Evolutionary conservation across 1,140 invertebrate species (phyloP).

Genomic region (Nephotettix cincticeps): DNA sequence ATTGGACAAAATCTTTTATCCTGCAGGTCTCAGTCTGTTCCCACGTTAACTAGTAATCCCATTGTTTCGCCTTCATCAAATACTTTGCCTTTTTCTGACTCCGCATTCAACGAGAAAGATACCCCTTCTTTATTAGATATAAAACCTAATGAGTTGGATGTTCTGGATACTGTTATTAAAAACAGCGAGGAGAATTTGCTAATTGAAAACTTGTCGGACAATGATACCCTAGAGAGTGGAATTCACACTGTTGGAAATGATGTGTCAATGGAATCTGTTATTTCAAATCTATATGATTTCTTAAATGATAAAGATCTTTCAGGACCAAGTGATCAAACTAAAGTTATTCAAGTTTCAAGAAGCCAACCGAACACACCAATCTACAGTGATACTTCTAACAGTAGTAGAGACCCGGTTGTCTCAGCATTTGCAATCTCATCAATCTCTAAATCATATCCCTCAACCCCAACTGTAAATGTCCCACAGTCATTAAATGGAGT

Average conservation of each 20-base stretch:
- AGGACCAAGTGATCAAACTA: background rate
- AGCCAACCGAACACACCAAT: conserved; percentile 16
- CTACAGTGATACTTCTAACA: conserved; percentile 9
- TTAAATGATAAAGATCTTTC: background rate
- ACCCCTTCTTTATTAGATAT: background rate
- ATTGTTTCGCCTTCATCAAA: background rate
- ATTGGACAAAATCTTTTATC: background rate
- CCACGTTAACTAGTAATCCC: background rate
- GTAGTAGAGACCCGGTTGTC: conserved; percentile 13
- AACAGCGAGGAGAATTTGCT: background rate
- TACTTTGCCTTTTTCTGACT: background rate
- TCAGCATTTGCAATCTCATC: conserved; percentile 3
- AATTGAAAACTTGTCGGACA: background rate
- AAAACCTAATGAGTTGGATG: background rate
- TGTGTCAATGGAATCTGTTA: background rate
- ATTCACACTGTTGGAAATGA: background rate
- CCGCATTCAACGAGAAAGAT: background rate
- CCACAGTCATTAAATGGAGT: background rate
- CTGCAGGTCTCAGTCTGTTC: conserved; percentile 14
- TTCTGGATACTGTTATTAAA: background rate
- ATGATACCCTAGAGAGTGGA: background rate
- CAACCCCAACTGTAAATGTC: conserved; percentile 43
- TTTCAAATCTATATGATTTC: conserved; percentile 15
- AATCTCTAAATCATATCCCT: conserved; percentile 32
- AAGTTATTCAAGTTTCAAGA: conserved; percentile 1